Conservation (phyloP, 2,888 invertebrate species). For the Cosmia pyralina region DNA sequence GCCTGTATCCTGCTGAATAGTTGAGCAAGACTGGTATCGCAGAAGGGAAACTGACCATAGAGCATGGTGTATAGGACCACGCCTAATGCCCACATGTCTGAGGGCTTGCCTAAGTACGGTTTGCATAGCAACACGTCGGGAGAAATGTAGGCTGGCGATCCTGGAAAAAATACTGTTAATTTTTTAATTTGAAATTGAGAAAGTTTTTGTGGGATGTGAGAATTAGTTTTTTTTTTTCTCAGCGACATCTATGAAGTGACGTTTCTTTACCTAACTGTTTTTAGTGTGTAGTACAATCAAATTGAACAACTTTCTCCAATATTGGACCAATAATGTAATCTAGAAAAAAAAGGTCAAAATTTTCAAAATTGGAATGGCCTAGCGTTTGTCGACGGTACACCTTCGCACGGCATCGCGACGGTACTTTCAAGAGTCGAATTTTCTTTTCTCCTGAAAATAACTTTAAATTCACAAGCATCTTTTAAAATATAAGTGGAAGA, state of each 20-base stretch:
- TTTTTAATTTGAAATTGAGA: background rate
- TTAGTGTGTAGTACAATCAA: too few relatives aligned
- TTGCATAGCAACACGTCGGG: slow-evolving; percentile 94
- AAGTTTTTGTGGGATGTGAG: background rate
- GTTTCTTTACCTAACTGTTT: background rate
- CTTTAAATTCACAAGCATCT: too few relatives aligned
- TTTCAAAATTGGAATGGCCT: too few relatives aligned
- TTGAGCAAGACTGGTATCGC: slow-evolving; percentile 93
- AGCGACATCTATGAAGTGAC: background rate
- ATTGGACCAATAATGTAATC: too few relatives aligned
- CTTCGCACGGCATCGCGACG: too few relatives aligned
- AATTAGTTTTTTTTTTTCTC: background rate
- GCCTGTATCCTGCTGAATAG: slow-evolving; percentile 94
- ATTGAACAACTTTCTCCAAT: too few relatives aligned
- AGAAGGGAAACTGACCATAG: slow-evolving; percentile 95
- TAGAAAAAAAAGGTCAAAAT: too few relatives aligned
- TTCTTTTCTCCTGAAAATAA: too few relatives aligned
- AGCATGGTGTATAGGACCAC: slow-evolving; percentile 95
- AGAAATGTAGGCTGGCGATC: slow-evolving; percentile 94
- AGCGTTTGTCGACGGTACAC: too few relatives aligned
- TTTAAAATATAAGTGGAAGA: background rate
- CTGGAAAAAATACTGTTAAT: slow-evolving; percentile 69
- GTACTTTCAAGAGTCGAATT: too few relatives aligned
- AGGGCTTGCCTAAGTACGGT: slow-evolving; percentile 94
- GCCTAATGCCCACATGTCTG: slow-evolving; percentile 96